Evolutionary conservation across 2,797 vertebrate genomes (phyloP).

Genomic region (Artibeus lituratus): DNA sequence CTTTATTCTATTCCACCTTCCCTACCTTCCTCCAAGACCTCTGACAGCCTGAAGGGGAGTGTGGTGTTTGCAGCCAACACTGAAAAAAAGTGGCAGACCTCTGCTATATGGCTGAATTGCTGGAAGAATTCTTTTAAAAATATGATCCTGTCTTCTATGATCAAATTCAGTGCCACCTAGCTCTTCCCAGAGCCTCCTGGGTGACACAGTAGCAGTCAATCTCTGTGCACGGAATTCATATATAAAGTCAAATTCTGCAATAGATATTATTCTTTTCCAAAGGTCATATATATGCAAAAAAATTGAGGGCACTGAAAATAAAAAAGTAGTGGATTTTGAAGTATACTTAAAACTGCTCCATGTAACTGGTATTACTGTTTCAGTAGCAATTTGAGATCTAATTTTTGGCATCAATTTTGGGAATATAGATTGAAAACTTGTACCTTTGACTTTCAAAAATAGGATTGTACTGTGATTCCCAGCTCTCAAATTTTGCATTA

Average conservation of each 20-base stretch:
- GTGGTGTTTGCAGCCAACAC: background rate
- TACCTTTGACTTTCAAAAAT: background rate
- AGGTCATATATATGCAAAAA: slow-evolving; percentile 37
- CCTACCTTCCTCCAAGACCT: background rate
- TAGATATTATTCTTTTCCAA: background rate
- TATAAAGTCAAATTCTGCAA: slow-evolving; percentile 16
- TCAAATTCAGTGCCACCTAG: slow-evolving; percentile 52
- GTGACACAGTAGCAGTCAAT: slow-evolving; percentile 31
- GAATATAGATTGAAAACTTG: background rate
- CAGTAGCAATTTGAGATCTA: background rate
- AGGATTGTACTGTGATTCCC: background rate
- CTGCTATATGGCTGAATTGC: background rate
- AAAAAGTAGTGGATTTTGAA: background rate
- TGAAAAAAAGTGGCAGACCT: slow-evolving; percentile 21
- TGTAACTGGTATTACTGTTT: background rate
- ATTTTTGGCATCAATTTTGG: background rate
- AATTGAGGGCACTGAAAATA: slow-evolving; percentile 17
- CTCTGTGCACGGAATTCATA: slow-evolving; percentile 35
- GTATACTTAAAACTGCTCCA: slow-evolving; percentile 1
- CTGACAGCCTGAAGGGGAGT: background rate
- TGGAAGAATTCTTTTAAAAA: slow-evolving; percentile 55
- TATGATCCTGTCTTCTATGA: slow-evolving; percentile 57
- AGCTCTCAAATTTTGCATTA: background rate
- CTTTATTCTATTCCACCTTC: background rate
- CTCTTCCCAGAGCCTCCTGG: slow-evolving; percentile 30